phyloP scores from a whole-genome alignment of 2,888 invertebrate genomes.

The Phortica magna region DNA sequence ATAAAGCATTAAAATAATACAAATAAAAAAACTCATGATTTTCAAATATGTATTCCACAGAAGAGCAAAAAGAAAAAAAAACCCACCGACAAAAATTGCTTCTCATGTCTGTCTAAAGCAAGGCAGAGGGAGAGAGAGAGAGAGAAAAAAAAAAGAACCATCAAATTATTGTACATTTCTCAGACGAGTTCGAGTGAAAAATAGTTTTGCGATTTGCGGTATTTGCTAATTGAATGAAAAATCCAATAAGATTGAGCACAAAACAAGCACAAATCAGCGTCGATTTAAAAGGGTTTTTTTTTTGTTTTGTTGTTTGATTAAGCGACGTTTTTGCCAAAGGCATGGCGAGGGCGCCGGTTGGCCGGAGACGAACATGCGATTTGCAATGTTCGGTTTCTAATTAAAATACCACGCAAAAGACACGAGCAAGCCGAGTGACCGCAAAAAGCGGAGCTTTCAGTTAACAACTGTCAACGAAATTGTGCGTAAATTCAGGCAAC shows the following conservation, averaged over 20 bases:
- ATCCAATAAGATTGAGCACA: conserved; percentile 4
- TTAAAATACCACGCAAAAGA: conserved; percentile 62
- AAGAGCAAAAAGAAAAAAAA: no score
- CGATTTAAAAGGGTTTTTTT: conserved; percentile 15
- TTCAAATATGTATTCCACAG: no score
- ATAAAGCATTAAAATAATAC: conserved; percentile 20
- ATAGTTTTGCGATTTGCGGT: conserved; percentile 24
- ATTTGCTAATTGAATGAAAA: conserved; percentile 32
- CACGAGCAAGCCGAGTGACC: conserved; percentile 21
- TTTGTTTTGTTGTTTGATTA: conserved; percentile 19
- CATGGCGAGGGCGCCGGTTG: no score
- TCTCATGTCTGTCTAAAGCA: no score
- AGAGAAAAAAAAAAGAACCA: background rate
- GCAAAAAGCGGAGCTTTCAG: no score
- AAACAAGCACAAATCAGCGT: background rate
- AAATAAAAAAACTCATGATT: background rate
- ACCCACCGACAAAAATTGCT: no score
- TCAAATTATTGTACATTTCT: background rate
- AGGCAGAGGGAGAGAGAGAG: no score
- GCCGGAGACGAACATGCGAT: conserved; percentile 52
- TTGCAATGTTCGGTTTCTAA: conserved; percentile 68
- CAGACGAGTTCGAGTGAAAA: conserved; percentile 30
- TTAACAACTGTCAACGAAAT: conserved; percentile 24
- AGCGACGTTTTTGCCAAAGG: background rate
- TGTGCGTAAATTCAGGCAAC: conserved; percentile 54